Evolutionary conservation across 2,797 vertebrate species (phyloP).

Genomic region (Chaenodraco wilsoni): DNA sequence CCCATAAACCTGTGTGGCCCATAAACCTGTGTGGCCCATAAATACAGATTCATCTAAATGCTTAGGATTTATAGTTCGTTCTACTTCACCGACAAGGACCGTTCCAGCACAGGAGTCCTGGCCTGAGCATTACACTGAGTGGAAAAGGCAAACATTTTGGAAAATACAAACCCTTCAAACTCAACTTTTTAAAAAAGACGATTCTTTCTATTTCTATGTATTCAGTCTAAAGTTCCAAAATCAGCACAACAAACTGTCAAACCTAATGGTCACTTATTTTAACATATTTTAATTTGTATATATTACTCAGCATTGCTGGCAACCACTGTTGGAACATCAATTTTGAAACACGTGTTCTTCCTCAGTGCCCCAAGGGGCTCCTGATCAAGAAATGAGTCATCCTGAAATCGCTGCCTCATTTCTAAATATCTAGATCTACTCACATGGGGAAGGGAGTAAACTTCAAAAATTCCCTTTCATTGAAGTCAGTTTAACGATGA

Average conservation of each 20-base stretch:
- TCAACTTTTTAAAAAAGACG: not conserved
- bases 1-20: slow-evolving; percentile 23
- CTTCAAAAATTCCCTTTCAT: slow-evolving; percentile 60
- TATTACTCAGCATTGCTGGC: not conserved
- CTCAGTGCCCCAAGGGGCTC: not conserved
- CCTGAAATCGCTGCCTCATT: slow-evolving; percentile 9
- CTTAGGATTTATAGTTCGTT: slow-evolving; percentile 42
- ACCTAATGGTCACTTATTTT: not conserved
- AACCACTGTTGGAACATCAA: not conserved
- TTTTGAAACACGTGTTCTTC: slow-evolving; percentile 6
- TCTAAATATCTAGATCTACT: slow-evolving; percentile 13
- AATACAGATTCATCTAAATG: slow-evolving; percentile 12
- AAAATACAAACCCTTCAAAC: slow-evolving; percentile 8
- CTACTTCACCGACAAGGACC: slow-evolving; percentile 28
- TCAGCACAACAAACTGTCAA: not conserved
- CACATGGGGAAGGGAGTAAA: slow-evolving; percentile 40
- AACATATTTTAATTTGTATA: not conserved
- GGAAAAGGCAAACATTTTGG: slow-evolving; percentile 19
- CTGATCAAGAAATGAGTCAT: slow-evolving; percentile 30
- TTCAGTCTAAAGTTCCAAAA: not conserved
- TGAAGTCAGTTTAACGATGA: slow-evolving; percentile 59
- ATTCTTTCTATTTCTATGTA: too few relatives aligned
- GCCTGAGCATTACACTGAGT: slow-evolving; percentile 9
- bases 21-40: slow-evolving; percentile 22
- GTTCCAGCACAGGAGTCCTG: slow-evolving; percentile 37